phyloP scores from a whole-genome alignment of 2,888 invertebrate species.

The Patella ulyssiponensis region DNA sequence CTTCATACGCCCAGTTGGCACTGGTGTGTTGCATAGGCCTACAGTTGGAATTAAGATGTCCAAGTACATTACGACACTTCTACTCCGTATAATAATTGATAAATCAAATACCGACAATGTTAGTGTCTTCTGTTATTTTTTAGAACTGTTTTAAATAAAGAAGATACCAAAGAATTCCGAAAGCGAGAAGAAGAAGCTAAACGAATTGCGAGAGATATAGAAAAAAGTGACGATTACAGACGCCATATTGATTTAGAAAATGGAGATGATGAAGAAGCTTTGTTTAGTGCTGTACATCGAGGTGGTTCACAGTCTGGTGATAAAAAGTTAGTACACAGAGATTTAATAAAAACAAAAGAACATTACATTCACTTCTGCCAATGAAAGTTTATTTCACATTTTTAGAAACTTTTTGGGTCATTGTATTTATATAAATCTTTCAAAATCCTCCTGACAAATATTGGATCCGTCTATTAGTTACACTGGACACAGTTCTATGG shows the following conservation, averaged over 20 bases:
- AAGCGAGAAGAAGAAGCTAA: conserved; percentile 89
- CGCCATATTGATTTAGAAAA: conserved; percentile 90
- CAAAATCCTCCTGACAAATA: too few species aligned
- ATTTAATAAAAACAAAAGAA: too few species aligned
- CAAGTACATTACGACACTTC: too few species aligned
- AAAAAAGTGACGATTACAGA: conserved; percentile 86
- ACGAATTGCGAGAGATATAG: conserved; percentile 93
- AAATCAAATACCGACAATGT: background rate
- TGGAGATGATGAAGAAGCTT: conserved; percentile 80
- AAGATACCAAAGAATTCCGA: conserved; percentile 89
- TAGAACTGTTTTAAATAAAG: conserved; percentile 83
- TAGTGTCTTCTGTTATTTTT: conserved; percentile 26
- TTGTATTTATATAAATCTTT: too few species aligned
- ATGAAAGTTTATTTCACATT: too few species aligned
- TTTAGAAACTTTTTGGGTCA: too few species aligned
- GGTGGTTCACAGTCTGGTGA: conserved; percentile 22
- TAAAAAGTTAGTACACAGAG: background rate
- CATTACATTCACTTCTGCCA: too few species aligned
- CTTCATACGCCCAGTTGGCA: too few species aligned
- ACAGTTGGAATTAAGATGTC: too few species aligned
- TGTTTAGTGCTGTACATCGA: conserved; percentile 87
- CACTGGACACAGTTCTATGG: too few species aligned
- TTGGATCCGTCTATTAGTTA: too few species aligned
- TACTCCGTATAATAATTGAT: background rate
- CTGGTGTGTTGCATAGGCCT: too few species aligned